phyloP scores from a whole-genome alignment of 2,888 invertebrate genomes.

The Pherbina coryleti region DNA sequence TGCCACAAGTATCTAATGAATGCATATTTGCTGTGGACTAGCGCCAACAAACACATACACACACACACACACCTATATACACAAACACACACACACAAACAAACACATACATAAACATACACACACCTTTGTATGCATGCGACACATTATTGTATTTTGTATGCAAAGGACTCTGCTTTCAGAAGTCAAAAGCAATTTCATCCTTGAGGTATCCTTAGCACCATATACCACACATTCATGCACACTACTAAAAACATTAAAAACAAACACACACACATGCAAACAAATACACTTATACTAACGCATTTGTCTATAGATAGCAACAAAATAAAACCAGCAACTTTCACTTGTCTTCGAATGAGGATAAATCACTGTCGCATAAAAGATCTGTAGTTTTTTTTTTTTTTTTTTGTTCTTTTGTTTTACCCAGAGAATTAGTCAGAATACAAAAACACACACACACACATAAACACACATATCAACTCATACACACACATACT shows the following conservation, averaged over 20 bases:
- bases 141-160: constrained; percentile 13
- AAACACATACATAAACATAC: not conserved
- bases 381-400: constrained; percentile 14
- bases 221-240: not conserved
- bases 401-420: too few relatives aligned
- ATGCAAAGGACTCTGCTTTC: constrained; percentile 30
- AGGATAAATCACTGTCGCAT: constrained; percentile 35
- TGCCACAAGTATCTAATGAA: constrained; percentile 31
- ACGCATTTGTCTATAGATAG: not conserved
- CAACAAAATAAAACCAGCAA: constrained; percentile 27
- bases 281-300: not conserved
- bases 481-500: not conserved
- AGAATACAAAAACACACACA: not conserved
- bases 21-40: constrained; percentile 28
- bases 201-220: constrained; percentile 36
- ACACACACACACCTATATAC: not conserved
- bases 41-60: not conserved
- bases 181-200: constrained; percentile 38
- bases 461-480: not conserved
- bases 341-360: constrained; percentile 36
- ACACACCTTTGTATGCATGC: not conserved
- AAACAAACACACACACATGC: constrained; percentile 2
- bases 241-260: not conserved
- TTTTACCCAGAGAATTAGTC: not conserved
- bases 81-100: constrained; percentile 15